Conservation (phyloP, 2,888 invertebrate species). For the Mactromeris polynyma region DNA sequence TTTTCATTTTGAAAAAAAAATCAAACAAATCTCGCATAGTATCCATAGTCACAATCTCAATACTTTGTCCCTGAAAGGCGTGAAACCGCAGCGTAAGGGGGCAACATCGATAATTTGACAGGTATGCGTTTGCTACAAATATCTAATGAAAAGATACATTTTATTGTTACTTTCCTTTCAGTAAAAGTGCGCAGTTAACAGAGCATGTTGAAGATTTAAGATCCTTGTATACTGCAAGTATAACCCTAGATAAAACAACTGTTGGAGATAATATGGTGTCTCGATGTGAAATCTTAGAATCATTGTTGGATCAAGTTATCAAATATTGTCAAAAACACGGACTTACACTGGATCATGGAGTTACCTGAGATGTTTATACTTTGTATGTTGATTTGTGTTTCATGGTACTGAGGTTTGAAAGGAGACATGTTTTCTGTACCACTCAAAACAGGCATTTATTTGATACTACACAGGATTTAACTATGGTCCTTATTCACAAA, state of each 20-base stretch:
- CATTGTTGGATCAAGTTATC: constrained; percentile 40
- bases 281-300: constrained; percentile 38
- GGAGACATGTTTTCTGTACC: not conserved
- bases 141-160: no score
- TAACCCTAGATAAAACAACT: constrained; percentile 23
- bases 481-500: no score
- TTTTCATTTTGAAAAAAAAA: no score
- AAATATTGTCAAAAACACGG: constrained; percentile 27
- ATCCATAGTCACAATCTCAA: no score
- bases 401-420: not conserved
- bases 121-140: no score
- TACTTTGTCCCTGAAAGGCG: no score
- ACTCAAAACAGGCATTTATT: no score
- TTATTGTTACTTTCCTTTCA: constrained; percentile 36
- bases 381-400: not conserved
- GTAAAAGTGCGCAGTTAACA: constrained; percentile 31
- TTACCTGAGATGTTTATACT: not conserved
- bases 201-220: constrained; percentile 50
- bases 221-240: constrained; percentile 60
- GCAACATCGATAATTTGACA: no score
- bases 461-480: not conserved
- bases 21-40: no score
- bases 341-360: not conserved
- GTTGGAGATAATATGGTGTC: not conserved
- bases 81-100: no score